Evolutionary conservation across 2,797 vertebrate species (phyloP).

Genomic region (Emydoidea blandingii): DNA sequence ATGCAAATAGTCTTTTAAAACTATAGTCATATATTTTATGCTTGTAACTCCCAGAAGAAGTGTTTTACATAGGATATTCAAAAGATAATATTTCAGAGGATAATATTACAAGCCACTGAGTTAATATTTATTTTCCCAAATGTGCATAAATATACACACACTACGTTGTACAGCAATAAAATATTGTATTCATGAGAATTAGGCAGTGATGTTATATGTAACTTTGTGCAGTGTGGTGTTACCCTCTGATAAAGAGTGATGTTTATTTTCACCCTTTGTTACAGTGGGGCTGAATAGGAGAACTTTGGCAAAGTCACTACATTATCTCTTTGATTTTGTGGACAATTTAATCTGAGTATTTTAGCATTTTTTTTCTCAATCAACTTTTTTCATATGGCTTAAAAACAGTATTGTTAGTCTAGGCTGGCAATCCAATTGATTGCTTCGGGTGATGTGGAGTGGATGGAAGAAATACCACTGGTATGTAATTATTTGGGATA

Average conservation of each 20-base stretch:
- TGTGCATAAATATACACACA: not conserved
- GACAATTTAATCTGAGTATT: not conserved
- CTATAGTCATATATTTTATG: not conserved
- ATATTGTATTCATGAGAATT: not conserved
- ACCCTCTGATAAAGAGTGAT: not conserved
- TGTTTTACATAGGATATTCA: not conserved
- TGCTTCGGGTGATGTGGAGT: not conserved
- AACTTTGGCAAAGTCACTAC: not conserved
- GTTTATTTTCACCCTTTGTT: not conserved
- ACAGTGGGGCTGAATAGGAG: not conserved
- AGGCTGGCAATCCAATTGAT: not conserved
- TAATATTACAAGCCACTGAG: not conserved
- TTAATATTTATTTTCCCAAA: not conserved
- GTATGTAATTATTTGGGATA: not conserved
- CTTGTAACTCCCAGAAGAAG: not conserved
- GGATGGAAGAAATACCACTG: not conserved
- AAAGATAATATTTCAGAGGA: not conserved
- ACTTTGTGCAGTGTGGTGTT: not conserved
- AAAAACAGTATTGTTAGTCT: not conserved
- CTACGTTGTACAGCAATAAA: not conserved
- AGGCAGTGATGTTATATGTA: not conserved
- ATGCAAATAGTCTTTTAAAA: not conserved
- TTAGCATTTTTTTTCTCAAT: not conserved
- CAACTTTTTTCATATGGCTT: not conserved
- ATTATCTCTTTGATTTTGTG: not conserved